Conservation (phyloP, 2,113 vertebrate species). For the Holacanthus passer region DNA sequence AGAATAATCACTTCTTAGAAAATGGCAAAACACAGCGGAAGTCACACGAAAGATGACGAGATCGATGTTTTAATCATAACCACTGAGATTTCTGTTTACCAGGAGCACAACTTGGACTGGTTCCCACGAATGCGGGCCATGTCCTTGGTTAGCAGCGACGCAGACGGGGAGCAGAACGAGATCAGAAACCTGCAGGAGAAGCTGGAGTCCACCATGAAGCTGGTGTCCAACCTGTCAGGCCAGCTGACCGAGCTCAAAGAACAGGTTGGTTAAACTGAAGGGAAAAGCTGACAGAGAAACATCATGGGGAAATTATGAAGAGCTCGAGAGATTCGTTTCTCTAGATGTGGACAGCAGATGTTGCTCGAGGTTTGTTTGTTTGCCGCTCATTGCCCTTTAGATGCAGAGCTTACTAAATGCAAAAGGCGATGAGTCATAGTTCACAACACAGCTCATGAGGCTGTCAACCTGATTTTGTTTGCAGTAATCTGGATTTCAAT, state of each 20-base stretch:
- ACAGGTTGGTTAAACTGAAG: conserved; percentile 85
- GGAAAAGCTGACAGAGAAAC: not conserved
- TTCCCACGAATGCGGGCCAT: conserved; percentile 98
- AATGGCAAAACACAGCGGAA: not conserved
- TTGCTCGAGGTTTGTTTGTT: conserved; percentile 50
- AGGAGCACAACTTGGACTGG: conserved; percentile 99
- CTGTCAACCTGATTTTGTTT: conserved; percentile 59
- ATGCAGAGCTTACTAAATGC: conserved; percentile 66
- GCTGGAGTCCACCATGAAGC: conserved; percentile 97
- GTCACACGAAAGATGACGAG: too few relatives aligned
- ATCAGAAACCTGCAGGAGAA: conserved; percentile 97
- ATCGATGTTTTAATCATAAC: too few relatives aligned
- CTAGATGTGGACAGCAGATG: not conserved
- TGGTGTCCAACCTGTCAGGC: conserved; percentile 94
- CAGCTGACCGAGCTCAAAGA: conserved; percentile 97
- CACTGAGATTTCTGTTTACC: conserved; percentile 17
- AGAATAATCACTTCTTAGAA: not conserved
- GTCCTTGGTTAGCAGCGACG: conserved; percentile 97
- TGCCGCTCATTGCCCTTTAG: conserved; percentile 48
- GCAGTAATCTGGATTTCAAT: conserved; percentile 33
- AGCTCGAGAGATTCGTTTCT: too few relatives aligned
- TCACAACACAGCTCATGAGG: conserved; percentile 49
- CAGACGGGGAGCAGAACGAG: conserved; percentile 98
- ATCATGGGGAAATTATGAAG: not conserved
- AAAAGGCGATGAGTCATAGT: conserved; percentile 73